Base-by-base conservation (phyloP, 1,140 invertebrate genomes). In the Cheumatopsyche charites region DNA sequence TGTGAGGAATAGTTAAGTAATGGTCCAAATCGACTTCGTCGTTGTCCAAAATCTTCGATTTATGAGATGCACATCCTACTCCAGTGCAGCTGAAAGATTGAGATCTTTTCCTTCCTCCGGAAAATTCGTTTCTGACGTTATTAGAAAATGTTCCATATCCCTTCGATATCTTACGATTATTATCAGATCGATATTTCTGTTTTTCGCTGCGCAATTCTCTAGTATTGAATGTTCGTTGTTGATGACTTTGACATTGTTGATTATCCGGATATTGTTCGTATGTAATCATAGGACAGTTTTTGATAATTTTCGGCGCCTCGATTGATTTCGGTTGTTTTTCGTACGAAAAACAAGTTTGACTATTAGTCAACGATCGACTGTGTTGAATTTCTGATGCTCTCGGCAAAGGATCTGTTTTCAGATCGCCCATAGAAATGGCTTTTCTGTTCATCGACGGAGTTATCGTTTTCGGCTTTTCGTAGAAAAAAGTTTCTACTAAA, bases 21-120 rank as follows among this genome's bases (percentile, higher is more conserved):
- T 15, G 7, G 43, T 75, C 71, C n/a, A 75, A 58, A 42, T 75
- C 71, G 12, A 70, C 42, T 52, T 72, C 67, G 17, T 75, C 74
- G 15, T 26, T 66, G 23, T 67, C 67, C 45, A 11, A 52, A 63
- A 15, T 72, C 62, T 41, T 66, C 47, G n/a, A 21, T 41, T 19
- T 70, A 15, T 12, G 29, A 36, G 23, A 23, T 3, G 49, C 17
- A 55, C 12, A 5, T 21, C 19, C 19, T 15, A 9, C 17, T 41
- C 26, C 7, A 17, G 29, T 49, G 63, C 15, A 52, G 12, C 25
- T 58, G n/a, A 75, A 66, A 43, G 73, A 75, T 36, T 72, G 70
- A 4, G 73, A 70, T 66, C 73, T 52, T 52, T 47, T 69, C 55
- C 70, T 55, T 1, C 15, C 29, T 9, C 67, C 61, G 0, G 43